Base-by-base conservation (phyloP, 2,113 vertebrate species). In the Pogonocichla stellata region DNA sequence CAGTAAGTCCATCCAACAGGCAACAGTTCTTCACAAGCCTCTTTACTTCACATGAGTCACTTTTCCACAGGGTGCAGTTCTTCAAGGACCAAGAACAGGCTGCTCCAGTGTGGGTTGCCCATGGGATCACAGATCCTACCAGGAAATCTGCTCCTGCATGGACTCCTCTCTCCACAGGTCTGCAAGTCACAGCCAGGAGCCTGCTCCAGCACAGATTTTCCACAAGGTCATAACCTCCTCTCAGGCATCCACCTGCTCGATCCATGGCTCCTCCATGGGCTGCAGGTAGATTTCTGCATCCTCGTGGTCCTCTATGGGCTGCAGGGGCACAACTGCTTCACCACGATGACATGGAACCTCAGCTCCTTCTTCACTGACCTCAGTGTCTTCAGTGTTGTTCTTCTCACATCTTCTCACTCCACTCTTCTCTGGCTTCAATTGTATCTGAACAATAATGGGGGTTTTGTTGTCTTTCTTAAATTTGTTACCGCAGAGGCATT, bases 401-500 rank as follows among this genome's bases (percentile, higher is more conserved):
- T 22, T 72, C 42, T 34, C 51, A 19, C 34, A 8, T 34, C 18
- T 42, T 50, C 3, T 20, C 31, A 42, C 3, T 8, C 13, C 14
- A 6, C 11, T 26, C 13, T 26, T 42, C 8, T 36, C 53, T 58
- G 20, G 9, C 14, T 0, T 1, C 14, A 25, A 4, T 26, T 20
- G 20, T 7, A 58, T 50, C 25, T 66, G 34, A 50, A 16, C 13
- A 50, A 20, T 25, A 66, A 34, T 1, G 5, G 12, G 1, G 2
- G 6, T 3, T 12, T 12, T 56, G 12, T 23, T n/a, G 10, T 34
- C 36, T 50, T 48, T 66, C 10, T 34, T 11, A 50, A 24, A 25
- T 42, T 24, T 29, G 4, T 85, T 57, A n/a, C 6, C 31, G 29
- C 8, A 24, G 42, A 57, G 8, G 12, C 0, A 0, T 34, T 34